A percentile compares a stretch with the other conserved stretches of the same genome.
Conservation (phyloP, 2,113 vertebrate genomes). For the Hydrochoerus hydrochaeris region DNA sequence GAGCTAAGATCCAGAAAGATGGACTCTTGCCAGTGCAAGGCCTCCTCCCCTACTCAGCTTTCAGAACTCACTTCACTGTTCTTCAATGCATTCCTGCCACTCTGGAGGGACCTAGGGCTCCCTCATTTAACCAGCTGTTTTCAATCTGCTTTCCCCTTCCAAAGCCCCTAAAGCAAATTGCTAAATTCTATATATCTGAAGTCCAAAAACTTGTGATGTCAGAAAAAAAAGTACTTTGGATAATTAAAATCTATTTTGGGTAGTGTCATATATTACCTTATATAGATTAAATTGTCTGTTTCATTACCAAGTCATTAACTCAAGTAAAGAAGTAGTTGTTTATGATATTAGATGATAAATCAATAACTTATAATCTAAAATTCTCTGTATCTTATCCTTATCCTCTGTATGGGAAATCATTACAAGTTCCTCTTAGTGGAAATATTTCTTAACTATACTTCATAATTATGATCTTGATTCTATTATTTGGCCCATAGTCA, state of each 20-base stretch:
- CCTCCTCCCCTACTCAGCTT: not conserved
- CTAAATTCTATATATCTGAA: not conserved
- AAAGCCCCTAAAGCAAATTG: not conserved
- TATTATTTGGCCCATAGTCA: too few relatives aligned
- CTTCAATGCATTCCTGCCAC: not conserved
- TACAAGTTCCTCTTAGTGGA: too few relatives aligned
- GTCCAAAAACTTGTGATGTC: not conserved
- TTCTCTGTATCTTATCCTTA: too few relatives aligned
- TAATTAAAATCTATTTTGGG: not conserved
- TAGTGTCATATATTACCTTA: not conserved
- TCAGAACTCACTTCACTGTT: not conserved
- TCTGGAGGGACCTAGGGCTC: too few relatives aligned
- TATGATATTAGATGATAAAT: too few relatives aligned
- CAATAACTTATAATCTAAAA: too few relatives aligned
- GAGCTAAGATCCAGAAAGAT: not conserved
- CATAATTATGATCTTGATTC: too few relatives aligned
- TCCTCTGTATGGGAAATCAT: too few relatives aligned
- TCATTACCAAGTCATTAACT: not conserved
- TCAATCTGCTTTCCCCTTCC: not conserved
- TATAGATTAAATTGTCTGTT: not conserved
- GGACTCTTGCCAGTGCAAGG: not conserved
- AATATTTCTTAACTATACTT: too few relatives aligned
- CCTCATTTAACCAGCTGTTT: not conserved
- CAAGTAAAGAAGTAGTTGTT: not conserved
- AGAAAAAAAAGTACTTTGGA: conserved; percentile 12